Conservation (phyloP, 2,888 invertebrate species). For the Eulithis testata region DNA sequence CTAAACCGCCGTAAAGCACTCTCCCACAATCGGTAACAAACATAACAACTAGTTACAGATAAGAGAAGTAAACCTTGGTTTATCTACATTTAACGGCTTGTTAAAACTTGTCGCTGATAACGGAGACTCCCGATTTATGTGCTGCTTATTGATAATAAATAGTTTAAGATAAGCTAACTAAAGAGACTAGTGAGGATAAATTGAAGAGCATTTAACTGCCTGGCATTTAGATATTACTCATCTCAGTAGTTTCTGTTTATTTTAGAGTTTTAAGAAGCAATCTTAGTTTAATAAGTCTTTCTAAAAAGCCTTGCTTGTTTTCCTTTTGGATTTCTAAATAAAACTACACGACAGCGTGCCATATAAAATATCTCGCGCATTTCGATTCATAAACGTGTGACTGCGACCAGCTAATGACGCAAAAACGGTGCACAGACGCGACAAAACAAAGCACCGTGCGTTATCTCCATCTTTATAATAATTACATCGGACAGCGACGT, state of each 20-base stretch:
- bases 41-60: conserved; percentile 51
- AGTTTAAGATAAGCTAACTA: conserved; percentile 16
- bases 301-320: not conserved
- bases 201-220: not conserved
- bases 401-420: conserved; percentile 37
- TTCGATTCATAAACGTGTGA: conserved; percentile 16
- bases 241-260: too few species aligned
- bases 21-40: conserved; percentile 41
- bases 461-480: conserved; percentile 81
- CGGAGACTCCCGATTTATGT: conserved; percentile 25
- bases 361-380: conserved; percentile 4
- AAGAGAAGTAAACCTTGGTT: conserved; percentile 43
- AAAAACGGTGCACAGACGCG: conserved; percentile 33
- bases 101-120: conserved; percentile 29
- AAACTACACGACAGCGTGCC: not conserved
- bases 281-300: too few species aligned
- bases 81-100: conserved; percentile 41
- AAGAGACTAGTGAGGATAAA: not conserved
- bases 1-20: conserved; percentile 14
- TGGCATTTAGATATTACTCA: too few species aligned
- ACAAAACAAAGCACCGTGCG: conserved; percentile 51
- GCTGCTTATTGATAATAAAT: conserved; percentile 24
- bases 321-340: not conserved
- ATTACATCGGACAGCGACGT: conserved; percentile 75
- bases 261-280: too few species aligned